phyloP scores from a whole-genome alignment of 2,113 vertebrate genomes.

The Oxyura jamaicensis region DNA sequence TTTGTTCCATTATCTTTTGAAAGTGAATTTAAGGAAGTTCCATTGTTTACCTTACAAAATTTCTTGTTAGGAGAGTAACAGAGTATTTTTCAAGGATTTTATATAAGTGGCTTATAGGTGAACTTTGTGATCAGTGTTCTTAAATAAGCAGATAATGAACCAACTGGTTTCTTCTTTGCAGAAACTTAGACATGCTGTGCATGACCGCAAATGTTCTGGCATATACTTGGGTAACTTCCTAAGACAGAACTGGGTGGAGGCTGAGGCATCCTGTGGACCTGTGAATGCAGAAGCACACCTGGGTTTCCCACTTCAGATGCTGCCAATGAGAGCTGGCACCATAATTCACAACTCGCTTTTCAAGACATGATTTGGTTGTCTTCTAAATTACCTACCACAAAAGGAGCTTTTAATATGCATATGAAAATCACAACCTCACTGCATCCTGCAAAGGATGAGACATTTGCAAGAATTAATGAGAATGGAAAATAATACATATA shows the following conservation, averaged over 20 bases:
- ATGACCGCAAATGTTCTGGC: not conserved
- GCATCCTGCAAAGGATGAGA: not conserved
- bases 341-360: not conserved
- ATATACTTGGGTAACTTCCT: not conserved
- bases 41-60: not conserved
- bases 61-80: not conserved
- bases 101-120: fast-evolving
- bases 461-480: not conserved
- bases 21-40: not conserved
- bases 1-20: not conserved
- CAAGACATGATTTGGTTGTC: not conserved
- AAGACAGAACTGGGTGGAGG: not conserved
- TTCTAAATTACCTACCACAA: not conserved
- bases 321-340: too few relatives aligned
- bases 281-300: not conserved
- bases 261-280: not conserved
- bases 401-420: not conserved
- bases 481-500: not conserved
- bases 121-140: not conserved
- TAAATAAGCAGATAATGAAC: not conserved
- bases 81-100: not conserved
- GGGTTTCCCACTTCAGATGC: fast-evolving
- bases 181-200: not conserved
- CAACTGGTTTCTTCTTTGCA: not conserved
- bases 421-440: not conserved